Evolutionary conservation across 2,797 vertebrate genomes (phyloP), one percentile per base, ranked within the genome.

Genomic region (Poecilia wingei): DNA sequence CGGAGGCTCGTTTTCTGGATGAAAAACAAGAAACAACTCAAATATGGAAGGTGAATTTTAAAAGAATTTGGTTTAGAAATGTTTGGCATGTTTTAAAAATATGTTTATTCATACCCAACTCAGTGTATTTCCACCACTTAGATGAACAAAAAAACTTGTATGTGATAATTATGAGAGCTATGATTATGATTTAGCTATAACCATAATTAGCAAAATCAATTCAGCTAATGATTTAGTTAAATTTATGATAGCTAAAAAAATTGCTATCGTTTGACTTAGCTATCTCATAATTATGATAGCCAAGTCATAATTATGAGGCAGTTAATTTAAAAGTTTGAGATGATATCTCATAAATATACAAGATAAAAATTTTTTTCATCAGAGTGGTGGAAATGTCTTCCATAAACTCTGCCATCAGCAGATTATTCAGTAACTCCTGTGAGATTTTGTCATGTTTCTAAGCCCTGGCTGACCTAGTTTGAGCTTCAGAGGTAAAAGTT

Each of bases 1-100:
- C 0, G 97, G 97, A 41, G 97, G 95, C 22, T 94, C 82, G 79
- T 98, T 98, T 81, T 94, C 97, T 99, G 94, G 53, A 0, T 39
- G 47, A 22, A 72, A 22, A 13, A 33, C 13, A 2, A 14, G 57
- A n/a, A 18, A 13, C 4, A 75, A 2, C 20, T 47, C 22, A 70
- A n/a, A 70, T 28, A 43, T 28, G 0, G 2, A 70, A 45, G 12
- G 2, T 46, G 22, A 25, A 1, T n/a, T 69, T 43, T 43, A n/a
- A 25, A 69, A n/a, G 10, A 68, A 4, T 3, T 31, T 2, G 9
- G 22, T 8, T 55, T n/a, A 55, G 6, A 1, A 57, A 28, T 61
- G 6, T 61, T 16, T 1, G 3, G 12, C 3, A 59, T 59, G n/a
- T 13, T 59, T 12, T 61, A 14, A 61, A 28, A 61, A 16, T 33